Evolutionary conservation across 2,797 vertebrate species (phyloP), one percentile per base, ranked within the genome.

Genomic region (Acanthurus tractus): DNA sequence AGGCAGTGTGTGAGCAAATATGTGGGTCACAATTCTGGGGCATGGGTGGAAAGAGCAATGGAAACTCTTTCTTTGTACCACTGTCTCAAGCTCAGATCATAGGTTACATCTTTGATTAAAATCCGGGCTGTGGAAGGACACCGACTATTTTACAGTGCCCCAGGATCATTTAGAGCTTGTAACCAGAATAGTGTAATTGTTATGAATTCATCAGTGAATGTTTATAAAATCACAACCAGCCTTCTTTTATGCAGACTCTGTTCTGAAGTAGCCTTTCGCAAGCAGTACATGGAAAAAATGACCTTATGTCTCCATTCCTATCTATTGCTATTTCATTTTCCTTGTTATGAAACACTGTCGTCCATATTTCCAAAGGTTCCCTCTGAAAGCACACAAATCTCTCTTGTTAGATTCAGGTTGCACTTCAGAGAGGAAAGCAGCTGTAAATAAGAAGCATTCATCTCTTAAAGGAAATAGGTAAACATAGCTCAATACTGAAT

Each of bases 1-100:
- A 85, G 87, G 90, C 87, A 68, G 82, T 88, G 85, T 90, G 90
- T 86, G 88, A 91, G 83, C 70, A 86, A 89, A 89, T 88, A 94
- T 92, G 87, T 94, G 91, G 93, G 91, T 92, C 93, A 93, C 79
- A 65, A 84, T 94, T 93, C 89, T 91, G 88, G 91, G 89, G 85
- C 92, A 91, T 20, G 83, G 80, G 86, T 89, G 84, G 89, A 93
- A 93, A 91, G 89, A 89, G 84, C 90, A 90, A 18, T 13, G 25
- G 66, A 79, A 65, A 83, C 77, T 65, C 58, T 88, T 81, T 90
- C 82, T 89, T 73, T 84, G 78, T 79, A 50, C 44, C 29, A 3
- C 78, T 53, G 71, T 83, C 83, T 90, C 81, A 63, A 62, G 70
- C 81, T 76, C 70, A 20, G 65, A 78, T 81, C 5, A 4, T 9